phyloP scores from a whole-genome alignment of 2,888 invertebrate species.

The Hydraecia micacea region DNA sequence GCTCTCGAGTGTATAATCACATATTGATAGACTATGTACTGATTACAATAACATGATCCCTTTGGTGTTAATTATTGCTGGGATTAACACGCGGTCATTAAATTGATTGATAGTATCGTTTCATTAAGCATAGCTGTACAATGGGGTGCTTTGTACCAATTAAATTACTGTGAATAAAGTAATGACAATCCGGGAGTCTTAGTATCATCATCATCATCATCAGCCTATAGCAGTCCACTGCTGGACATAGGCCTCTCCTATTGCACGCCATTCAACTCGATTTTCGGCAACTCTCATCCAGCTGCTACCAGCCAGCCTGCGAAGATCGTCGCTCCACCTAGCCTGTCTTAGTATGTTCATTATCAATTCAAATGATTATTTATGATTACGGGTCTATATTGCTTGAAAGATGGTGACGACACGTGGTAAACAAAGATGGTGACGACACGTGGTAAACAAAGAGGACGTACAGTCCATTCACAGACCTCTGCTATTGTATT shows the following conservation, averaged over 20 bases:
- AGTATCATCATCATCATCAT: too few species aligned
- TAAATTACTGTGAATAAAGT: conserved; percentile 4
- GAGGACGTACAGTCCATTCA: neutral
- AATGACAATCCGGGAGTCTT: neutral
- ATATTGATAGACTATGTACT: neutral
- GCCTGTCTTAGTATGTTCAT: neutral
- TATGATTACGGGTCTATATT: accelerated
- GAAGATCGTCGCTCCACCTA: too few species aligned
- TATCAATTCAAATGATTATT: neutral
- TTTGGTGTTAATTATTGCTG: conserved; percentile 15
- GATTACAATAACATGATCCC: neutral
- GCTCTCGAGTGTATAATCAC: neutral
- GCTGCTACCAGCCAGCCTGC: too few species aligned
- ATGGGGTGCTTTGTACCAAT: conserved; percentile 10
- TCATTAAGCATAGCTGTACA: conserved; percentile 11
- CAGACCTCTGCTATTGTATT: neutral
- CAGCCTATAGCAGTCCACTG: too few species aligned
- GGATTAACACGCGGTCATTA: conserved; percentile 38
- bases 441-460: neutral
- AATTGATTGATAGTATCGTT: conserved; percentile 33
- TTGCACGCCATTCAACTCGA: too few species aligned
- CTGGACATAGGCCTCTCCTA: too few species aligned
- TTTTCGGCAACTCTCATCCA: too few species aligned
- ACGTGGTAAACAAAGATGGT: neutral
- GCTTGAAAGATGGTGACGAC: neutral